Evolutionary conservation across 2,888 invertebrate species (phyloP), one percentile per base, ranked within the genome.

Genomic region (Athetis lepigone): DNA sequence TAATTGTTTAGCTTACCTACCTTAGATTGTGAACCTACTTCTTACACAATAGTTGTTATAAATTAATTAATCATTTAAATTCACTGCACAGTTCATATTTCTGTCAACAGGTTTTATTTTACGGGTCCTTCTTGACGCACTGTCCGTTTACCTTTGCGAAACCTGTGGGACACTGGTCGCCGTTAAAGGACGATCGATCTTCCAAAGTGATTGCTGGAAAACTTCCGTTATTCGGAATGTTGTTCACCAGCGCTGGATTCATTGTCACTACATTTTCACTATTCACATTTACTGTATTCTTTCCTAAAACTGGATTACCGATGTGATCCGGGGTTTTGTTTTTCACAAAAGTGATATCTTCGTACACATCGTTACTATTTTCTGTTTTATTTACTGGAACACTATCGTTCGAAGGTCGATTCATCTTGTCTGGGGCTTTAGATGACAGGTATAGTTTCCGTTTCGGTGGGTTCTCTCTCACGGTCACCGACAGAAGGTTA

Each of bases 91-190:
- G n/a, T n/a, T n/a, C n/a, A n/a, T n/a, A n/a, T n/a, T n/a, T n/a
- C n/a, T 23, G 29, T 2, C 25, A 39, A 6, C 13, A 16, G 6
- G 8, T 25, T 40, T 47, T 39, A 21, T 36, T 18, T 55, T 27
- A 54, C 71, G 79, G 79, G 55, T 88, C 87, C 23, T 69, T 71
- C 50, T 77, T 70, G 9, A 89, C 86, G 78, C 92, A 92, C 65
- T 81, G 77, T 16, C 85, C 91, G 58, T 88, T 86, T n/a, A 91
- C 69, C 76, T 77, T 88, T 5, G 84, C 82, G 21, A 77, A 83
- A 6, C 90, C 91, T 0, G 83, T 77, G 0, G 92, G 87, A 63
- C 92, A 92, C 19, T 79, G 75, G 56, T 91, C 90, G 4, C 87
- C 92, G 11, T 77, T 82, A 62, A 92, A 91, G 2, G 84, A 84